Evolutionary conservation across 2,888 invertebrate genomes (phyloP), one percentile per base, ranked within the genome.

Genomic region (Macrostomum cliftonense): DNA sequence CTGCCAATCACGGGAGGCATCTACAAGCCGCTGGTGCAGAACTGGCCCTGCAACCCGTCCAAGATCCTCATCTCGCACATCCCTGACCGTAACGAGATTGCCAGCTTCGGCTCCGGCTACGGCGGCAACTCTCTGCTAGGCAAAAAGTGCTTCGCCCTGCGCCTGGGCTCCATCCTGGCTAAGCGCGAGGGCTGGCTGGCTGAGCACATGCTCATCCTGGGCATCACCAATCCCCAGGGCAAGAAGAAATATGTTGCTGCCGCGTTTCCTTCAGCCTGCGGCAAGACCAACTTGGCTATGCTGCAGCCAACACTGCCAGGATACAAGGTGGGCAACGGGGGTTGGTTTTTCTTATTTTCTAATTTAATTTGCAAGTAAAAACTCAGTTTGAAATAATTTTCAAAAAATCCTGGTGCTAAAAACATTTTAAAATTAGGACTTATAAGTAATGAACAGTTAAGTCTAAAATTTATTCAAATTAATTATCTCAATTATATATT

Each of bases 281-380:
- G 60, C 4, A 60, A 60, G 50, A 60, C 60, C n/a, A 60, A 60
- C 52, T 42, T 60, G 51, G 59, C 60, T 36, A 60, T 60, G 60
- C 37, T 60, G 52, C 47, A 50, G 20, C 58, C 60, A 1, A 38
- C 56, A 1, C 50, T 61, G 17, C 60, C 60, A 13, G 60, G 59
- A 20, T 59, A 54, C 51, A 58, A 53, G 46, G 57, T 60, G 11
- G 13, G 13, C 13, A 38, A 13, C 13, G 39, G 13, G 13, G 13
- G 39, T 38, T 38, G n/a, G n/a, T 13, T 38, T 13, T 38, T 13
- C 13, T 38, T 38, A 13, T 38, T 38, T 38, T 13, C 13, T 38
- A 38, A 13, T 38, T 13, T 38, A 13, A 13, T 38, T 38, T 38
- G 13, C 39, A 13, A 38, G 13, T 38, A 13, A 38, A 13, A 13